A percentile compares a stretch with the other conserved stretches of the same genome.
These are phyloP conservation scores for Urophycis tenuis DNA, from an alignment of 2,797 vertebrate genomes.

Conservation along the genomic window DNA sequence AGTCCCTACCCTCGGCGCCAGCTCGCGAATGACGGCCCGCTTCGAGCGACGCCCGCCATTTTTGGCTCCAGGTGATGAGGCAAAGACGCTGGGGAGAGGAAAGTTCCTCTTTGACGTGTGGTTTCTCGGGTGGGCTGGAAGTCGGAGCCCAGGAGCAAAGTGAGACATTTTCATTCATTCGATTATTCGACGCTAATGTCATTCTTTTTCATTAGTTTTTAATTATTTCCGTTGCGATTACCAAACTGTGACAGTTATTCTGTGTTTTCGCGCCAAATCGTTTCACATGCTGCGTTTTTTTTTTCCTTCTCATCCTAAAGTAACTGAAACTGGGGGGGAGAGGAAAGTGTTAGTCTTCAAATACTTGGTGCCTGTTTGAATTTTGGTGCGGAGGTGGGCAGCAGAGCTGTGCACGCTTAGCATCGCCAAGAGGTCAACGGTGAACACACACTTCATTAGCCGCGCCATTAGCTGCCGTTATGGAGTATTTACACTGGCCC, in stretches of 20 bases:
- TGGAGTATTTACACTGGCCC: slow-evolving; percentile 32
- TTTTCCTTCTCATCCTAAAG: not conserved
- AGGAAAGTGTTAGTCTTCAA: slow-evolving; percentile 14
- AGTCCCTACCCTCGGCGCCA: too few species aligned
- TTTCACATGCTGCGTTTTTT: not conserved
- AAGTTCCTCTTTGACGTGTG: too few species aligned
- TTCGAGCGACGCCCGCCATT: not conserved
- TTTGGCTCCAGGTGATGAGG: not conserved
- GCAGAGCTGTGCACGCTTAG: slow-evolving; percentile 27
- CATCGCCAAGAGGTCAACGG: slow-evolving; percentile 45
- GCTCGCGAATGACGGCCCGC: too few species aligned
- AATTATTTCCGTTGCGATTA: not conserved
- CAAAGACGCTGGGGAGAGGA: too few species aligned
- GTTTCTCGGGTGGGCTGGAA: not conserved
- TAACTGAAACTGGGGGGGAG: not conserved
- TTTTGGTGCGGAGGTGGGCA: slow-evolving; percentile 33
- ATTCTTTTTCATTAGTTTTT: too few species aligned
- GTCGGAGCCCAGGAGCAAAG: not conserved
- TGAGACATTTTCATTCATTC: not conserved
- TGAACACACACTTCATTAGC: slow-evolving; percentile 49
- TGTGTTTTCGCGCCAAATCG: not conserved
- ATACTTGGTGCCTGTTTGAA: slow-evolving; percentile 27
- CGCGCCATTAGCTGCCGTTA: slow-evolving; percentile 45
- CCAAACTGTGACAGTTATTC: not conserved
- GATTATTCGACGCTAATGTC: not conserved